Evolutionary conservation across 2,888 invertebrate genomes (phyloP).

Genomic region (Sarcophaga variegata): DNA sequence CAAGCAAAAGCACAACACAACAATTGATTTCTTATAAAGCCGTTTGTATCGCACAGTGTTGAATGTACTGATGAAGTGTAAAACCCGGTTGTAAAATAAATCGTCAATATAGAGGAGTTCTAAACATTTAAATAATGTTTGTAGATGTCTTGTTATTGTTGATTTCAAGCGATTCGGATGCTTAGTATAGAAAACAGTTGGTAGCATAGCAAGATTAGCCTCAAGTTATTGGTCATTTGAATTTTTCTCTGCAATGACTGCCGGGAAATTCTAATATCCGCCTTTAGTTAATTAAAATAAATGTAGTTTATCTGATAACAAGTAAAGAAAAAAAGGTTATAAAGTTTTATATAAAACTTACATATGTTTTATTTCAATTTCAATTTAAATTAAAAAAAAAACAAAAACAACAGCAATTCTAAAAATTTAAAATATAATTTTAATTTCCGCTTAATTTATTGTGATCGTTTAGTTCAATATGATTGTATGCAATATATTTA

Average conservation of each 20-base stretch:
- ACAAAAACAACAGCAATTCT: too few species aligned
- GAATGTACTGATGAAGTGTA: conserved; percentile 14
- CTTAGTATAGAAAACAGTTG: not conserved
- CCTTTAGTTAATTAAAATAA: conserved; percentile 59
- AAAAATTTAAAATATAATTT: too few species aligned
- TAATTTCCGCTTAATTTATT: too few species aligned
- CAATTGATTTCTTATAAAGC: not conserved
- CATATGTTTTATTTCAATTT: not conserved
- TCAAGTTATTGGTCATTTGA: conserved; percentile 15
- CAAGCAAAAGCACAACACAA: conserved; percentile 8
- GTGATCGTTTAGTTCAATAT: too few species aligned
- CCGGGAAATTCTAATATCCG: conserved; percentile 55
- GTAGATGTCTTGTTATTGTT: not conserved
- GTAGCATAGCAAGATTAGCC: not conserved
- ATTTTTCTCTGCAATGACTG: conserved; percentile 38
- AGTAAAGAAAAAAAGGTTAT: not conserved
- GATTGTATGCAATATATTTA: too few species aligned
- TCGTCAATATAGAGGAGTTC: conserved; percentile 36
- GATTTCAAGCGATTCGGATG: not conserved
- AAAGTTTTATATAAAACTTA: not conserved
- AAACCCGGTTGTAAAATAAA: conserved; percentile 45
- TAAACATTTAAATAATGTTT: conserved; percentile 11
- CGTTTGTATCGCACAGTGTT: not conserved
- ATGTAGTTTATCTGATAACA: conserved; percentile 52
- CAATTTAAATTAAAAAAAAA: not conserved